Evolutionary conservation across 2,797 vertebrate species (phyloP).

Genomic region (Peromyscus attwateri): DNA sequence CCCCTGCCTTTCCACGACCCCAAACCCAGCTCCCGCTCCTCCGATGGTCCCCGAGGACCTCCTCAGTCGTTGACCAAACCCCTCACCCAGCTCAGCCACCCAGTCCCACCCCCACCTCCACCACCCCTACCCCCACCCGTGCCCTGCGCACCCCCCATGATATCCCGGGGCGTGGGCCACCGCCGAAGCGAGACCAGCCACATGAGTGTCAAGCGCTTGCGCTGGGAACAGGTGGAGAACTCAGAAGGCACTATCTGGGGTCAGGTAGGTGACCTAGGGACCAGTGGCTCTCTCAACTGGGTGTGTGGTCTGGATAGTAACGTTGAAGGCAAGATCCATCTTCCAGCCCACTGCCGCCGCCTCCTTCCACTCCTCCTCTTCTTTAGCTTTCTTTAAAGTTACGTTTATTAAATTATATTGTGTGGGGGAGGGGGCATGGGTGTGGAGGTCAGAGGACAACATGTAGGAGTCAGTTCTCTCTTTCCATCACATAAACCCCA

Average conservation of each 20-base stretch:
- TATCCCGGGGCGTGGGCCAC: slow-evolving; percentile 88
- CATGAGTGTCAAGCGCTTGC: slow-evolving; percentile 98
- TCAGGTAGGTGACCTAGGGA: slow-evolving; percentile 89
- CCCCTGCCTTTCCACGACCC: slow-evolving; percentile 92
- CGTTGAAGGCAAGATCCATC: not conserved
- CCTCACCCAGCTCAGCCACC: slow-evolving; percentile 81
- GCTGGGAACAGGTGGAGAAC: slow-evolving; percentile 99
- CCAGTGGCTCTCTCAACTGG: fast-evolving
- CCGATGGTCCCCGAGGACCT: slow-evolving; percentile 88
- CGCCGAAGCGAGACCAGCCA: slow-evolving; percentile 93
- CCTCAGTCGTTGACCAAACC: slow-evolving; percentile 86
- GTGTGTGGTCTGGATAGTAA: not conserved
- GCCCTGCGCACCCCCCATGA: slow-evolving; percentile 89
- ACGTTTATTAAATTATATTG: not conserved
- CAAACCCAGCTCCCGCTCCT: slow-evolving; percentile 87
- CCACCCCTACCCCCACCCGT: slow-evolving; percentile 89
- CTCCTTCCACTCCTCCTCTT: not conserved
- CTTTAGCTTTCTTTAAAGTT: not conserved
- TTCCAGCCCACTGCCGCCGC: not conserved
- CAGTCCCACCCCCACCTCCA: slow-evolving; percentile 88
- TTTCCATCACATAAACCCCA: not conserved
- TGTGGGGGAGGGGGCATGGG: not conserved
- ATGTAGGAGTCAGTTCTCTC: not conserved
- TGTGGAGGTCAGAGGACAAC: not conserved
- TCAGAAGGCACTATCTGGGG: slow-evolving; percentile 99